Evolutionary conservation across 2,797 vertebrate genomes (phyloP).

Genomic region (Pangasius krempfi): DNA sequence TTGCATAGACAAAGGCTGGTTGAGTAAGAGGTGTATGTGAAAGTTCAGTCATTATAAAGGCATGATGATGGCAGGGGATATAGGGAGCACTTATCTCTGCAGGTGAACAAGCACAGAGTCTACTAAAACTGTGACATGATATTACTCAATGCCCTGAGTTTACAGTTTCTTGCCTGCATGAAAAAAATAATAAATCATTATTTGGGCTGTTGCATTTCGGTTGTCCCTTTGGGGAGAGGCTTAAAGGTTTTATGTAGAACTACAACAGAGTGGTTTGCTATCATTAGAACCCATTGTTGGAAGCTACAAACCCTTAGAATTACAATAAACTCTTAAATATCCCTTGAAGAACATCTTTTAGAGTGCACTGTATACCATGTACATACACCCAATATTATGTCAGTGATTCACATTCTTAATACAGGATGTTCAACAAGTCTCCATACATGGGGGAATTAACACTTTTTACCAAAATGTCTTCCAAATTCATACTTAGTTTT

Average conservation of each 20-base stretch:
- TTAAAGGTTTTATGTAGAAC: background rate
- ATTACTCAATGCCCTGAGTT: conserved; percentile 7
- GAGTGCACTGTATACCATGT: background rate
- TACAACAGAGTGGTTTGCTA: background rate
- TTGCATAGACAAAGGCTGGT: background rate
- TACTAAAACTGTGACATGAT: background rate
- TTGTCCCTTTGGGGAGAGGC: background rate
- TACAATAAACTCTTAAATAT: background rate
- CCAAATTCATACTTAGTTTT: too few relatives aligned
- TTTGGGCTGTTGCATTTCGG: background rate
- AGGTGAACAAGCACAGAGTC: conserved; percentile 14
- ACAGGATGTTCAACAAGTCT: too few relatives aligned
- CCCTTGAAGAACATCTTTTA: background rate
- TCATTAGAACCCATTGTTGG: background rate
- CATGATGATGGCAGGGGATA: background rate
- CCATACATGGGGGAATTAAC: too few relatives aligned
- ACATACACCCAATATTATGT: background rate
- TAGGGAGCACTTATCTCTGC: conserved; percentile 3
- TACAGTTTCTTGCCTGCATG: background rate
- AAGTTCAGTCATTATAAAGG: background rate
- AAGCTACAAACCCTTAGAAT: background rate
- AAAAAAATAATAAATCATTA: background rate
- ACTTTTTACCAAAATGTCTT: too few relatives aligned
- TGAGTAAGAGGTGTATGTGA: background rate
- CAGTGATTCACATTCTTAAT: background rate